A percentile compares a stretch with the other conserved stretches of the same genome.
Conservation (phyloP, 1,140 invertebrate species). For the Phymastichus coffea region DNA sequence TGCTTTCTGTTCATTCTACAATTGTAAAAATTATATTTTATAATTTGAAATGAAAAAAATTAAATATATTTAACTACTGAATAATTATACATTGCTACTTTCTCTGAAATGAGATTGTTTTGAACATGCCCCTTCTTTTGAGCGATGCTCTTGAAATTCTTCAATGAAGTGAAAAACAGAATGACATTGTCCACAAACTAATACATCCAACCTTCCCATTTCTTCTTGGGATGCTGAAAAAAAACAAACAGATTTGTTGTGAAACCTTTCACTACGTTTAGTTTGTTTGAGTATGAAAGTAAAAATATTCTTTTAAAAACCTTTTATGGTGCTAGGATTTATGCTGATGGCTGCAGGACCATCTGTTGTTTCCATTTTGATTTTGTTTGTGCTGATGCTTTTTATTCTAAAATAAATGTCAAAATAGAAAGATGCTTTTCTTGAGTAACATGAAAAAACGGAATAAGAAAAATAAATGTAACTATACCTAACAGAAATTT, state of each 20-base stretch:
- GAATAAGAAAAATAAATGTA: constrained; percentile 1
- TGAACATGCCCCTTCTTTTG: constrained; percentile 48
- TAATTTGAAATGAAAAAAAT: background rate
- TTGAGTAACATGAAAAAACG: background rate
- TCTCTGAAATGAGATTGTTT: constrained; percentile 51
- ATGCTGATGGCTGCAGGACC: constrained; percentile 68
- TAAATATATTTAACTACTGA: background rate
- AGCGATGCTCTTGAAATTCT: constrained; percentile 69
- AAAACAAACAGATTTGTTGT: constrained; percentile 24
- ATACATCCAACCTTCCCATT: constrained; percentile 71
- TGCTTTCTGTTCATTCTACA: constrained; percentile 72
- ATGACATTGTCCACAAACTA: constrained; percentile 79
- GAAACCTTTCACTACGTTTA: background rate
- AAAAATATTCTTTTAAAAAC: constrained; percentile 50
- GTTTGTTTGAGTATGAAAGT: background rate
- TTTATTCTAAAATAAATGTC: background rate
- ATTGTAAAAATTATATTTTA: constrained; percentile 27
- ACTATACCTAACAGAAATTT: constrained; percentile 1
- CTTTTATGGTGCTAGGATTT: constrained; percentile 67
- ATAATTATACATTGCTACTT: constrained; percentile 47
- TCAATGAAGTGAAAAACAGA: constrained; percentile 77
- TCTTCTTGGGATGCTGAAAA: constrained; percentile 69
- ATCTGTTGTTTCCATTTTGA: constrained; percentile 51
- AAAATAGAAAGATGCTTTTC: background rate
- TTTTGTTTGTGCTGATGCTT: too few relatives aligned